Percentiles rank a stretch among this genome's conserved stretches.
phyloP scores from a whole-genome alignment of 2,797 vertebrate genomes.

The Numenius phaeopus region DNA sequence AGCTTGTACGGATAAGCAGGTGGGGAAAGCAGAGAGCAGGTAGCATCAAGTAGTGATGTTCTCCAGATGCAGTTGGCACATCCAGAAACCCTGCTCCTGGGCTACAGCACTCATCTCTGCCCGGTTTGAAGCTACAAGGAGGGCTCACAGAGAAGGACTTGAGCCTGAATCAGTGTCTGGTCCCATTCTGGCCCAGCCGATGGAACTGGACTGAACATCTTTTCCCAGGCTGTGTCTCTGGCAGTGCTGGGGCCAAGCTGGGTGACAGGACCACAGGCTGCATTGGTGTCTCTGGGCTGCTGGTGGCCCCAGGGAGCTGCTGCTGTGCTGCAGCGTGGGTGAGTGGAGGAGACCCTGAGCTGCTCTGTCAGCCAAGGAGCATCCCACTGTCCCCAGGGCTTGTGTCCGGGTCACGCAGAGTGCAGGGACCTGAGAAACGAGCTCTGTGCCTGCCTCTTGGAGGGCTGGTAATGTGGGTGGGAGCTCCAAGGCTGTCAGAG shows the following conservation, averaged over 20 bases:
- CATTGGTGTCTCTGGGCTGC: not conserved
- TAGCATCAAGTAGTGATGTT: not conserved
- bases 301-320: not conserved
- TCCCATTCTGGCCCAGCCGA: not conserved
- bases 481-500: not conserved
- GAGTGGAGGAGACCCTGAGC: not conserved
- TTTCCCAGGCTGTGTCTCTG: not conserved
- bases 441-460: fast-evolving
- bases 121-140: not conserved
- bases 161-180: not conserved
- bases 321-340: fast-evolving
- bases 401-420: fast-evolving
- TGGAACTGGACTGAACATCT: not conserved
- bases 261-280: not conserved
- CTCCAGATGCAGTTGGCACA: not conserved
- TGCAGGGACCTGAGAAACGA: fast-evolving
- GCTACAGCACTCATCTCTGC: not conserved
- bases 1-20: not conserved
- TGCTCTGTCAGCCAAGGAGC: no score
- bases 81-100: not conserved
- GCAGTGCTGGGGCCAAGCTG: not conserved
- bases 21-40: not conserved
- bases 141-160: not conserved
- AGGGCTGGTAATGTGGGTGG: not conserved
- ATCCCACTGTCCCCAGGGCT: not conserved